Base-by-base conservation (phyloP, 1,140 invertebrate species). In the Stegodyphus dumicola region DNA sequence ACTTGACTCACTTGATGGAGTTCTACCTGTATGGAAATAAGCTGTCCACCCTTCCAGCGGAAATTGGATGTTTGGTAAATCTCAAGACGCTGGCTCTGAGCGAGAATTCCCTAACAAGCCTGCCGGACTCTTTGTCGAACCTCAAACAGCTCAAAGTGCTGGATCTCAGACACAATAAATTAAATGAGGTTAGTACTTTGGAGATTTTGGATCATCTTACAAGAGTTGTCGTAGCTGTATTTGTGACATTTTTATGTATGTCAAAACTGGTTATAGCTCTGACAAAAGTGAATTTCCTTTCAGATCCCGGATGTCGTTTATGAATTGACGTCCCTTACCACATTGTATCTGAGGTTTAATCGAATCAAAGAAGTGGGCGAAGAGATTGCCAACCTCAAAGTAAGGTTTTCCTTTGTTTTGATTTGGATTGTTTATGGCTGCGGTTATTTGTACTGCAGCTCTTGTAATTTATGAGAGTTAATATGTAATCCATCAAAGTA, bases 11-110 rank as follows among this genome's bases (percentile, higher is more conserved):
- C 90, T 92, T 99, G 71, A 93, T 94, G n/a, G 99, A 99, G 90
- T 94, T 99, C 87, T 99, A 99, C 92, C 92, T 99, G 76, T 99
- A 99, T 91, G 97, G 98, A 87, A 99, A 99, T 91, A 99, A 99
- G 91, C 92, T 99, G 81, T 94, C 93, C 1, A 95, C 95, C 48
- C 92, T 99, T 78, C 98, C 99, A 7, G 90, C 94, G 33, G 98
- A 99, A 92, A 97, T 99, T 89, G 99, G 98, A 0, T 95, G 93
- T 89, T 91, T 99, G 71, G 94, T 95, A 66, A 98, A 97, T 91
- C 92, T 99, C 67, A 94, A 96, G 89, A 98, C 96, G 9, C 91
- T 99, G 87, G 98, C 97, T 17, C 91, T 99, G 67, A 99, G 96
- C 92, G 99, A 99, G 91, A 99, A 99, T 91, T 98, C 97, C 5